Conservation (phyloP, 2,888 invertebrate genomes). For the Sialis lutaria region DNA sequence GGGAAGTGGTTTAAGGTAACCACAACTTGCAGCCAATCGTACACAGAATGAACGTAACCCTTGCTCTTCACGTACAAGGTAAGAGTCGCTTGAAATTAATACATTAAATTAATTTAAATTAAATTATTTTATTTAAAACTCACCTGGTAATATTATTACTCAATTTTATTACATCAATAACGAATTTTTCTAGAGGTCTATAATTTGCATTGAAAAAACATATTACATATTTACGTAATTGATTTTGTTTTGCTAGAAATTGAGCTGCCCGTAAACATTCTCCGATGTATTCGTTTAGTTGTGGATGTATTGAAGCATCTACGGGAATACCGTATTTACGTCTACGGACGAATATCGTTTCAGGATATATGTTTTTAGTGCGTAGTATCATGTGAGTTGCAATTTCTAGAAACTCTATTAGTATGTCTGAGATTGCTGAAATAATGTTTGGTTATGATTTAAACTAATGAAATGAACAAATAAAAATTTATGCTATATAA, state of each 20-base stretch:
- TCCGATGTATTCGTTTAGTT: conserved; percentile 42
- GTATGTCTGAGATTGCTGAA: conserved; percentile 24
- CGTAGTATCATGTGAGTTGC: conserved; percentile 45
- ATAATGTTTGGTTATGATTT: no score
- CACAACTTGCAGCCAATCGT: conserved; percentile 30
- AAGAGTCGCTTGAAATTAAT: conserved; percentile 29
- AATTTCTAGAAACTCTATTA: conserved; percentile 48
- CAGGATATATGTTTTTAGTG: conserved; percentile 41
- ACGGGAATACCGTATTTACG: conserved; percentile 44
- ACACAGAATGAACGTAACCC: conserved; percentile 40
- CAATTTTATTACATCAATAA: conserved; percentile 24
- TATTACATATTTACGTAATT: conserved; percentile 31
- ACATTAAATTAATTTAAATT: background rate
- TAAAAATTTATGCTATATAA: no score
- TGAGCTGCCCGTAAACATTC: conserved; percentile 31
- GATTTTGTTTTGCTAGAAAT: conserved; percentile 30
- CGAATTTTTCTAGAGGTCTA: conserved; percentile 26
- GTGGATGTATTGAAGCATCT: conserved; percentile 42
- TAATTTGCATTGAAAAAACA: conserved; percentile 29
- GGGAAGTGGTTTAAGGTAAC: conserved; percentile 31
- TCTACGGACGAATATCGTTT: conserved; percentile 38
- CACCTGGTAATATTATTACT: conserved; percentile 16
- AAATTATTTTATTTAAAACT: conserved; percentile 6
- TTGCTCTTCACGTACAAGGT: conserved; percentile 41
- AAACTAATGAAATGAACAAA: no score